Conservation (phyloP, 2,797 vertebrate genomes). For the Odontamblyopus lacepedii region DNA sequence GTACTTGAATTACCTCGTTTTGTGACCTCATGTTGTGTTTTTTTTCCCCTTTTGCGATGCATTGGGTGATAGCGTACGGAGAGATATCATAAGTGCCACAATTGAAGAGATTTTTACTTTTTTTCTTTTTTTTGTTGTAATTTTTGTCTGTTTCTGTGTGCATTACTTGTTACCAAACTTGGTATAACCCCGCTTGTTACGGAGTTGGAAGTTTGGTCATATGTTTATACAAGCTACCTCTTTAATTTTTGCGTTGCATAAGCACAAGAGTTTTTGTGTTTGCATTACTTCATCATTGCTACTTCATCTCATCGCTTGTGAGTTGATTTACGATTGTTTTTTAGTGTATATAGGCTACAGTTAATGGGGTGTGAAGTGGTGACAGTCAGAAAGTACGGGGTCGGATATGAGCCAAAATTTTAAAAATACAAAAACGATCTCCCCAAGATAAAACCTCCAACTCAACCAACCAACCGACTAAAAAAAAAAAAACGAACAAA, state of each 20-base stretch:
- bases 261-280: constrained; percentile 79
- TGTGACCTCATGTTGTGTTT: constrained; percentile 94
- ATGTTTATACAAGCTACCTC: constrained; percentile 93
- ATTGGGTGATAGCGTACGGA: constrained; percentile 52
- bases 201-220: constrained; percentile 74
- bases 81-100: constrained; percentile 62
- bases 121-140: constrained; percentile 54
- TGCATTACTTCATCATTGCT: constrained; percentile 78
- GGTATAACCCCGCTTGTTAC: constrained; percentile 78
- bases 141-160: constrained; percentile 71
- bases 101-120: constrained; percentile 65
- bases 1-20: constrained; percentile 98
- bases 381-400: constrained; percentile 47
- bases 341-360: constrained; percentile 67
- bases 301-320: constrained; percentile 83
- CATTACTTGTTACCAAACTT: constrained; percentile 86
- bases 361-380: constrained; percentile 53
- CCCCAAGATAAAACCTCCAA: constrained; percentile 39
- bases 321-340: constrained; percentile 70
- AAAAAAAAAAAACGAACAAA: constrained; percentile 37
- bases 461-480: constrained; percentile 37
- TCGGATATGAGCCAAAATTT: constrained; percentile 57
- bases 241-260: constrained; percentile 64
- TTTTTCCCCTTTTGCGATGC: constrained; percentile 53
- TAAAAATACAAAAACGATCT: constrained; percentile 37